Evolutionary conservation across 2,113 vertebrate genomes (phyloP).

Genomic region (Odontophorus gujanensis): DNA sequence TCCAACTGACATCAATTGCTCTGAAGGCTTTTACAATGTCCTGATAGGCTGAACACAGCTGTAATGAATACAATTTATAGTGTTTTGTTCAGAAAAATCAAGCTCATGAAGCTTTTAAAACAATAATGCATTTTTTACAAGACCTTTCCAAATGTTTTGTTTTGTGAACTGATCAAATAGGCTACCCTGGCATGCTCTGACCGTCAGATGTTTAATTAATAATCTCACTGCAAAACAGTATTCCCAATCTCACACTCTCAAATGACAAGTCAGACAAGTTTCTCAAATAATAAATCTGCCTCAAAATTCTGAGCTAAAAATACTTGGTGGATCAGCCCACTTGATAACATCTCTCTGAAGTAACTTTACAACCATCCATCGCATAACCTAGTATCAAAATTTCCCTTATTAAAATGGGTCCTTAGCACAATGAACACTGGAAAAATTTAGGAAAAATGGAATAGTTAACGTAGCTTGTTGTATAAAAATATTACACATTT

Average conservation of each 20-base stretch:
- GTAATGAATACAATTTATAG: constrained; percentile 43
- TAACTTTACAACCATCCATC: not conserved
- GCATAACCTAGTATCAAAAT: not conserved
- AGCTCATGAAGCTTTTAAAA: not conserved
- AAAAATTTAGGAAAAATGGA: not conserved
- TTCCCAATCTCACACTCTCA: not conserved
- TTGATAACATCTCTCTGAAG: constrained; percentile 27
- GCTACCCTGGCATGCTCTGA: constrained; percentile 38
- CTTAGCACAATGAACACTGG: not conserved
- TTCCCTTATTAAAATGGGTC: not conserved
- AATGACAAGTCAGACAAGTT: constrained; percentile 60
- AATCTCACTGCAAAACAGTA: constrained; percentile 33
- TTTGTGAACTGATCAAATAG: constrained; percentile 70
- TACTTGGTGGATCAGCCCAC: constrained; percentile 18
- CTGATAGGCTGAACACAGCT: constrained; percentile 52
- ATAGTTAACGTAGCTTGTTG: not conserved
- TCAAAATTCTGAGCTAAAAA: constrained; percentile 58
- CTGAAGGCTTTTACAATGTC: constrained; percentile 74
- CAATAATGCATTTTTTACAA: constrained; percentile 47
- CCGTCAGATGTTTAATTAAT: constrained; percentile 76
- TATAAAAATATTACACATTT: not conserved
- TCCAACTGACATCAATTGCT: constrained; percentile 73
- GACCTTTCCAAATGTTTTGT: constrained; percentile 9
- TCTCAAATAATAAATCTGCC: constrained; percentile 14
- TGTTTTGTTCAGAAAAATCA: constrained; percentile 26